Conservation (phyloP, 2,113 vertebrate genomes). For the Delphinapterus leucas region DNA sequence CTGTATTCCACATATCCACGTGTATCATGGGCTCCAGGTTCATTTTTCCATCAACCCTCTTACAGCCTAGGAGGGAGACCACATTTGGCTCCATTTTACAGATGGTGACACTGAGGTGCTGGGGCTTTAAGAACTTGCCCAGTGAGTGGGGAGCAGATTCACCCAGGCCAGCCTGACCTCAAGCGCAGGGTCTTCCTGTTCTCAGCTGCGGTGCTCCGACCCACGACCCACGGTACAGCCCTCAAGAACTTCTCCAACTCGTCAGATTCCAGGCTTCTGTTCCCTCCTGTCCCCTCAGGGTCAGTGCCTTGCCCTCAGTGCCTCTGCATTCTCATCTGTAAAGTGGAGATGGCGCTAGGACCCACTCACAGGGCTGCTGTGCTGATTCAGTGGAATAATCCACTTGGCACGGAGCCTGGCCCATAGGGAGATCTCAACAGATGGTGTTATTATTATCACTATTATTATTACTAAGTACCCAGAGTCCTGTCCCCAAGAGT, state of each 20-base stretch:
- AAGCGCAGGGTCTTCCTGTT: neutral
- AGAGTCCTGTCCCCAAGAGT: neutral
- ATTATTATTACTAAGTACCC: neutral
- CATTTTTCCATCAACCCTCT: neutral
- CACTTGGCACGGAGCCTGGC: neutral
- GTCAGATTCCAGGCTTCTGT: neutral
- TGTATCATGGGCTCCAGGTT: fast-evolving
- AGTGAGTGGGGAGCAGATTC: neutral
- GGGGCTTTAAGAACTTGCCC: no score
- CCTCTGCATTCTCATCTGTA: neutral
- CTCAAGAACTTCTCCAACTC: neutral
- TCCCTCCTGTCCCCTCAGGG: neutral
- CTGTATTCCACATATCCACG: neutral
- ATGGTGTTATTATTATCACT: neutral
- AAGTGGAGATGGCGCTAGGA: neutral
- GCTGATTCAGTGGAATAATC: neutral
- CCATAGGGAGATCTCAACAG: neutral
- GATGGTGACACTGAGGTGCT: neutral
- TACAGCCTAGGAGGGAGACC: neutral
- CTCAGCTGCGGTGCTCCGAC: neutral
- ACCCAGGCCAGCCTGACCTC: neutral
- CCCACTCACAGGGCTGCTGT: neutral
- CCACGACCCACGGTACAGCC: fast-evolving
- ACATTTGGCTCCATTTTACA: neutral
- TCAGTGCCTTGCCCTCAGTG: neutral